phyloP scores from a whole-genome alignment of 2,888 invertebrate genomes.

The Portevinia maculata region DNA sequence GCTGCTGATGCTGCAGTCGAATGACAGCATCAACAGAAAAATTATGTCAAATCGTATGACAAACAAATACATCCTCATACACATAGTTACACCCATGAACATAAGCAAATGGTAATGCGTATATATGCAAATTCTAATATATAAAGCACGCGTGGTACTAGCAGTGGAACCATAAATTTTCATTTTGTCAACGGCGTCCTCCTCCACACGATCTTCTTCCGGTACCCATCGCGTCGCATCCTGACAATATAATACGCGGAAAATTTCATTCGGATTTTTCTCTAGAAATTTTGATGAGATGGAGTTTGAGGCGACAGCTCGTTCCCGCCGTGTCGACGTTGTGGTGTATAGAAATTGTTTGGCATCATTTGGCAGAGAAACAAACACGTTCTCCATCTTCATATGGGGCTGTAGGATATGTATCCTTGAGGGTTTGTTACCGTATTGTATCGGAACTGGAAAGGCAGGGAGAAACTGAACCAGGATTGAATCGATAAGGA shows the following conservation, averaged over 20 bases:
- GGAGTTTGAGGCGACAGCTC: slow-evolving; percentile 14
- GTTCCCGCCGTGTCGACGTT: slow-evolving; percentile 5
- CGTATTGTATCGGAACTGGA: slow-evolving; percentile 19
- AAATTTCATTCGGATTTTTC: slow-evolving; percentile 53
- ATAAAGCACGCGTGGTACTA: slow-evolving; percentile 52
- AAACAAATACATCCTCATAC: slow-evolving; percentile 60
- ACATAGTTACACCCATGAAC: slow-evolving; percentile 1
- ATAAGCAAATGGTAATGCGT: background rate
- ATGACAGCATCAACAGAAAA: slow-evolving; percentile 68
- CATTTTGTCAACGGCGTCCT: slow-evolving; percentile 56
- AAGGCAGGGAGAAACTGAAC: slow-evolving; percentile 18
- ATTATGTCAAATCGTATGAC: slow-evolving; percentile 66
- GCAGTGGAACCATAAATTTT: slow-evolving; percentile 63
- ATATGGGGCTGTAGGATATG: slow-evolving; percentile 18
- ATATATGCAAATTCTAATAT: slow-evolving; percentile 44
- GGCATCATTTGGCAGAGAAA: slow-evolving; percentile 56
- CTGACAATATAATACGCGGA: slow-evolving; percentile 61
- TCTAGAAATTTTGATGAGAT: slow-evolving; percentile 10
- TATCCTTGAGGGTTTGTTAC: slow-evolving; percentile 17
- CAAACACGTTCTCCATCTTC: slow-evolving; percentile 19
- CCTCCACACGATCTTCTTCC: background rate
- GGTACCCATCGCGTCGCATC: slow-evolving; percentile 4
- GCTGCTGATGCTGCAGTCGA: slow-evolving; percentile 42
- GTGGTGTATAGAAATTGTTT: slow-evolving; percentile 20
- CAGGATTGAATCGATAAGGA: slow-evolving; percentile 57